Percentiles rank a stretch among this genome's conserved stretches.
Conservation (phyloP, 2,113 vertebrate species). For the Erinaceus europaeus region DNA sequence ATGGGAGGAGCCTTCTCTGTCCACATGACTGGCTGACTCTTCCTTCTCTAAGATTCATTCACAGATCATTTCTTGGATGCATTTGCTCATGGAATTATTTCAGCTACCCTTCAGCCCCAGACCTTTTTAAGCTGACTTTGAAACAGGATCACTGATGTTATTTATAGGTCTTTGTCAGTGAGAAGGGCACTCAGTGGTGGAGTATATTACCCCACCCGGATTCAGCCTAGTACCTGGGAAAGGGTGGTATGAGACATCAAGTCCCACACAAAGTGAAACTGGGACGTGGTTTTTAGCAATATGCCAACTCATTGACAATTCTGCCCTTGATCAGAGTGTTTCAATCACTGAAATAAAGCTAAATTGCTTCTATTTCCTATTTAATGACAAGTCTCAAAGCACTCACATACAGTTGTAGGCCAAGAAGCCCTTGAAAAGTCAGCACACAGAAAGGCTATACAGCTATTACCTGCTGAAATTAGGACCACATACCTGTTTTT, state of each 20-base stretch:
- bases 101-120: not conserved
- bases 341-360: not conserved
- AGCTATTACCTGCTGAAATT: not conserved
- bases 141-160: constrained; percentile 19
- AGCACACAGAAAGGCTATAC: not conserved
- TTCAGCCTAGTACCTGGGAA: not conserved
- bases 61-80: constrained; percentile 50
- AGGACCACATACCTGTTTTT: not conserved
- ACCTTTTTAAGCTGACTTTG: not conserved
- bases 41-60: not conserved
- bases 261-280: not conserved
- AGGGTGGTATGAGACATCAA: not conserved
- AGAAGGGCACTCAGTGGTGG: not conserved
- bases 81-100: constrained; percentile 33
- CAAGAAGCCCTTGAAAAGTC: not conserved
- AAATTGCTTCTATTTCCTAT: not conserved
- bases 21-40: not conserved
- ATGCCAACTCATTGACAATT: not conserved
- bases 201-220: not conserved
- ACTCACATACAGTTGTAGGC: not conserved
- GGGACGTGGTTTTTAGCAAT: not conserved
- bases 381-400: not conserved
- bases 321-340: not conserved
- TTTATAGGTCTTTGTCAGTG: constrained; percentile 1
- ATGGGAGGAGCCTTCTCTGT: constrained; percentile 6